Evolutionary conservation across 2,113 vertebrate genomes (phyloP), one percentile per base, ranked within the genome.

Genomic region (Nettapus auritus): DNA sequence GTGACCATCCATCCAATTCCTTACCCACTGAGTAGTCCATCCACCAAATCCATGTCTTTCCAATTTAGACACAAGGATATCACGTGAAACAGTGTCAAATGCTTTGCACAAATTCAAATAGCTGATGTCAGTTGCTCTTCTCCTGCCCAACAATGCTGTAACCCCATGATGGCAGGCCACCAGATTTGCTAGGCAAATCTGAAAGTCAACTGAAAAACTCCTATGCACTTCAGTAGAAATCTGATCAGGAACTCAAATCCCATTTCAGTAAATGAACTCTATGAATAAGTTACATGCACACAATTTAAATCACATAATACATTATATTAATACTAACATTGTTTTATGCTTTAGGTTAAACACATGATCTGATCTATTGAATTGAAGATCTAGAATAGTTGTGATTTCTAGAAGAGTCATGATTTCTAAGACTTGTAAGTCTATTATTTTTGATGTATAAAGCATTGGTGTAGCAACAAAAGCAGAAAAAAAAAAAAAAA

Each of bases 311-410:
- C 15, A 33, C 15, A 16, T 82, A 70, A 33, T n/a, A 8, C 1
- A 26, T 44, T 5, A 1, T 44, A n/a, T 71, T 74, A 13, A 70
- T 50, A 68, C 5, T 44, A 52, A 62, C n/a, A 48, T 22, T 69
- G 86, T 62, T 90, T 67, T 78, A 34, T 36, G 7, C 11, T 77
- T 83, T 77, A 46, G 25, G 5, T 90, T 90, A 62, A 40, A 56
- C 0, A 1, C 1, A 1, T 34, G 9, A 9, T 48, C 20, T 21
- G 2, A 0, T 74, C 11, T 77, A 25, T 38, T 44, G 13, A n/a
- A 64, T 82, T 68, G 3, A 22, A 28, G 14, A 7, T 56, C 26
- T 60, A 74, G n/a, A 79, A 81, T 22, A 82, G 12, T 18, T 5
- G 56, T 34, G 13, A 5, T 66, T 26, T 29, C 10, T 15, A 64